phyloP scores from a whole-genome alignment of 2,797 vertebrate species.

The Knipowitschia caucasica region DNA sequence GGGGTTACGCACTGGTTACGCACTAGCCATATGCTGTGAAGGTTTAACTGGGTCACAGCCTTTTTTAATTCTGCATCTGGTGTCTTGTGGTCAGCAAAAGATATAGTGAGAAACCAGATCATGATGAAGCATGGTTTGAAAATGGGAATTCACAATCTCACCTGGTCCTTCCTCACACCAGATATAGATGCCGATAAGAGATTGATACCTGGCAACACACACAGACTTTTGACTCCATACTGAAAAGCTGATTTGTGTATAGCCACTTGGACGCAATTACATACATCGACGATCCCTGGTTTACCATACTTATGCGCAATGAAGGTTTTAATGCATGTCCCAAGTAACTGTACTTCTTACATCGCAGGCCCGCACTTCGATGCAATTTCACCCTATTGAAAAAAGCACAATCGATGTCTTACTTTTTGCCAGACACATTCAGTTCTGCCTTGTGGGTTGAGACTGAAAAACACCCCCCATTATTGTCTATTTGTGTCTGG shows the following conservation, averaged over 20 bases:
- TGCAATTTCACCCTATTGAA: slow-evolving; percentile 30
- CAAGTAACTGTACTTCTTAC: background rate
- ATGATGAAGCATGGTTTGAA: background rate
- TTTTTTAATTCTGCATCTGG: background rate
- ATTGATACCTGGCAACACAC: background rate
- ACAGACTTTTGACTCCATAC: background rate
- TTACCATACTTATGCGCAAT: background rate
- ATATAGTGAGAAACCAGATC: background rate
- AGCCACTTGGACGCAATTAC: background rate
- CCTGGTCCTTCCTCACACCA: background rate
- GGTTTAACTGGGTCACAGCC: background rate
- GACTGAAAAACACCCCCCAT: slow-evolving; percentile 3
- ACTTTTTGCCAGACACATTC: slow-evolving; percentile 16
- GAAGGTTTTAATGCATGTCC: slow-evolving; percentile 16
- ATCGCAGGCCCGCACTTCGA: background rate
- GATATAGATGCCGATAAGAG: background rate
- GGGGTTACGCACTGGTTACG: background rate
- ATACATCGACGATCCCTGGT: background rate
- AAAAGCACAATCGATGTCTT: slow-evolving; percentile 57
- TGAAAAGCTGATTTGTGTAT: background rate
- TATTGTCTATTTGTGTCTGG: slow-evolving; percentile 23
- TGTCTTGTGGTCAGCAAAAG: background rate
- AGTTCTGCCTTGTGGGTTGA: slow-evolving; percentile 9
- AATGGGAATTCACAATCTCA: background rate
- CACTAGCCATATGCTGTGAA: background rate